A percentile compares a stretch with the other conserved stretches of the same genome.
phyloP scores from a whole-genome alignment of 2,113 vertebrate species.

The Centrocercus urophasianus region DNA sequence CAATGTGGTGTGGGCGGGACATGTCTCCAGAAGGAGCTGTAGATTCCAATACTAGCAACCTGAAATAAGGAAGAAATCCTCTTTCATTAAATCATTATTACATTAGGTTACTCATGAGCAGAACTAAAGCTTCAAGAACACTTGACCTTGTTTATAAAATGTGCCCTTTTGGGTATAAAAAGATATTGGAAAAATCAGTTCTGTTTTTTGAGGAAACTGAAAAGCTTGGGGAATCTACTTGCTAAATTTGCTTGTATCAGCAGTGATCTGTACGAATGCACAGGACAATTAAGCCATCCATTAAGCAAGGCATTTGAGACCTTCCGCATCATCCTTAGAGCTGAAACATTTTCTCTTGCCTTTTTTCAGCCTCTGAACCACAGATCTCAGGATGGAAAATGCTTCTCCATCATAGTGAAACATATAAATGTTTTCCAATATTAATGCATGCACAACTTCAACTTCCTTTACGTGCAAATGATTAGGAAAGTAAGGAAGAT shows the following conservation, averaged over 20 bases:
- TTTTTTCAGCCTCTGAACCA: neutral
- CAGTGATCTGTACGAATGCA: neutral
- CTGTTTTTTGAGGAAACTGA: neutral
- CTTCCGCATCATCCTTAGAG: neutral
- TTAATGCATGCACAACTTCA: neutral
- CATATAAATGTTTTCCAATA: neutral
- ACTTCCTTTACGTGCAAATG: neutral
- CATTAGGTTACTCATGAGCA: neutral
- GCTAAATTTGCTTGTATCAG: neutral
- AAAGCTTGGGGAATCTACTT: neutral
- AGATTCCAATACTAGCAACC: conserved; percentile 98
- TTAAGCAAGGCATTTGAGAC: neutral
- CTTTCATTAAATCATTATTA: neutral
- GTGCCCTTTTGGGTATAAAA: neutral
- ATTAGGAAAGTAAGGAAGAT: neutral
- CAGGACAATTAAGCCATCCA: neutral
- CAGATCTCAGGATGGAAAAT: neutral
- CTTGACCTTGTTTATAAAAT: neutral
- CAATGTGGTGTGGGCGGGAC: conserved; percentile 95
- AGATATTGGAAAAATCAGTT: neutral
- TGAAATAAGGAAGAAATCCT: conserved; percentile 58
- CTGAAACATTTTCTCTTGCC: neutral
- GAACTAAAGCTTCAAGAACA: neutral
- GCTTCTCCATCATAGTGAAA: neutral
- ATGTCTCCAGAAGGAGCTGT: conserved; percentile 91